Base-by-base conservation (phyloP, 2,888 invertebrate genomes). In the Synanthedon myopaeformis region DNA sequence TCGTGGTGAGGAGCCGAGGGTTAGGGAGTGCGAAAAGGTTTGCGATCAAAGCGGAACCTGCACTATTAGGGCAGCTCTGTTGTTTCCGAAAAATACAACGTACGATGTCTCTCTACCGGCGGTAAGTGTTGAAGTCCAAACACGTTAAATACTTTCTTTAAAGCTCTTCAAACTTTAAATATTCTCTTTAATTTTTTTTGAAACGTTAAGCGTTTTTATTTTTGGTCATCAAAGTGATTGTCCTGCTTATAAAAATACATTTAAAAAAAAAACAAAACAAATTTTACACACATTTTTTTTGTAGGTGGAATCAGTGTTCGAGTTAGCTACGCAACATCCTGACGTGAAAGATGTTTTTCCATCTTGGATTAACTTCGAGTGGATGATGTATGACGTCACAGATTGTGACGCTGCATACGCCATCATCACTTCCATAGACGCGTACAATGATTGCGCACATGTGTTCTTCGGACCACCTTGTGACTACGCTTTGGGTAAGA, bases 391-490 rank as follows among this genome's bases (percentile, higher is more conserved):
- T 62, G 92, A 94, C 70, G 94, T 94, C 68, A 72, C 71, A 0
- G 89, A 90, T 57, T 94, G 94, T 59, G 92, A 92, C 62, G 91
- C 93, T 2, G 92, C 92, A 0, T 90, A 91, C 70, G 93, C 93
- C 0, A 90, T 93, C 52, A 91, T 92, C 52, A 89, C 90, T 0
- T 92, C 93, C 1, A 91, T 95, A 64, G 92, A 93, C 63, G 92
- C 92, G 1, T 92, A 92, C 70, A 90, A 90, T 56, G 90, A 92
- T 64, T 94, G 94, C 72, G 91, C 92, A 0, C 92, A 95, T 66
- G 91, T 94, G 0, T 91, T 95, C 66, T 91, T 96, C 63, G 95
- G 95, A 10, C 94, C 95, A 0, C 89, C 92, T 1, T 96, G 95
- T 64, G 95, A 96, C 67, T 94, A 92, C 74, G 91, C 93, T 35